Percentiles rank a stretch among this genome's conserved stretches.
These are phyloP conservation scores for Aricia artaxerxes DNA, from an alignment of 2,888 invertebrate genomes.

Conservation along the genomic window DNA sequence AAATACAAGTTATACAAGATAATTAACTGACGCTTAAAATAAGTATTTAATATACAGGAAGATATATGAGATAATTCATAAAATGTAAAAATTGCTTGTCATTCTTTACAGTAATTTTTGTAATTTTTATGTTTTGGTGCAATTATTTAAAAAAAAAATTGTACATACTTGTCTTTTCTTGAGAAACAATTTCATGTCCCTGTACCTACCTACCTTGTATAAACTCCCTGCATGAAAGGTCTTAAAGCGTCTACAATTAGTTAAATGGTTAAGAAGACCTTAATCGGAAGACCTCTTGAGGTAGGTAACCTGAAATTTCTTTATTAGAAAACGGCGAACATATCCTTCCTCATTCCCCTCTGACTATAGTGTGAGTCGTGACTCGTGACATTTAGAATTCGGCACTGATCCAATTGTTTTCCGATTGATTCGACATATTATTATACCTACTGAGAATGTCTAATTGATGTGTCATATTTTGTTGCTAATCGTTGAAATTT, in stretches of 20 bases:
- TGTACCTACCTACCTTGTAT: too few relatives aligned
- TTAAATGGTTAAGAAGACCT: too few relatives aligned
- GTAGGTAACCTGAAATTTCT: too few relatives aligned
- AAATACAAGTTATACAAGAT: background rate
- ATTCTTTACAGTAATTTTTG: background rate
- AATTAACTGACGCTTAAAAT: background rate
- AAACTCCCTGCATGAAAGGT: background rate
- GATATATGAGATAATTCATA: background rate
- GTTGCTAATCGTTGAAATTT: background rate
- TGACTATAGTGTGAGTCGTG: background rate
- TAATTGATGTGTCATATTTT: background rate
- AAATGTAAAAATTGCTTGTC: constrained; percentile 1
- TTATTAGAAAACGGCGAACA: background rate
- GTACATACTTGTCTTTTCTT: background rate
- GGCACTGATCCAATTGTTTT: constrained; percentile 14
- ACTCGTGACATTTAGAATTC: background rate
- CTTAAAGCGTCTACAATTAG: background rate
- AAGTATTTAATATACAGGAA: background rate
- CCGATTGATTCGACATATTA: background rate
- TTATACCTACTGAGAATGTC: background rate
- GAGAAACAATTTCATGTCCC: background rate
- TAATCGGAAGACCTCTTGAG: too few relatives aligned
- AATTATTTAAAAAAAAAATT: background rate
- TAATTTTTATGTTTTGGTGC: background rate
- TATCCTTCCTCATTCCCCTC: constrained; percentile 13